These are phyloP conservation scores for Hylaea fasciaria DNA, from an alignment of 2,888 invertebrate species.

Conservation along the genomic window DNA sequence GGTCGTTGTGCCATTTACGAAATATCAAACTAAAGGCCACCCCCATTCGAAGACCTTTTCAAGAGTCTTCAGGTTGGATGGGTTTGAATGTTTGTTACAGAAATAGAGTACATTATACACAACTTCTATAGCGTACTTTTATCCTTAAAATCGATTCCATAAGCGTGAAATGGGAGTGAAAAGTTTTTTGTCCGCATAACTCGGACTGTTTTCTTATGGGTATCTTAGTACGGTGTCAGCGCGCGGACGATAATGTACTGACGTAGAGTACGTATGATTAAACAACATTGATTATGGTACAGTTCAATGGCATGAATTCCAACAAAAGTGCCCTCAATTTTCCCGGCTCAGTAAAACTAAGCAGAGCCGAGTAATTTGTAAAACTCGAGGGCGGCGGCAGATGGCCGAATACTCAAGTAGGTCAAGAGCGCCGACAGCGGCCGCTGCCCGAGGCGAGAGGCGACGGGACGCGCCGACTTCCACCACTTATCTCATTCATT, in stretches of 20 bases:
- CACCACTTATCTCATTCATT: neutral
- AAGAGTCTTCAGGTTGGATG: conserved; percentile 10
- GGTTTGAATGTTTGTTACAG: neutral
- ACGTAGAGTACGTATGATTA: no score
- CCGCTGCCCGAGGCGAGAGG: neutral
- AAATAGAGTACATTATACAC: no score
- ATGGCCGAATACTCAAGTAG: conserved; percentile 2
- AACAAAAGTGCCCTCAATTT: no score
- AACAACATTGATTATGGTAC: no score
- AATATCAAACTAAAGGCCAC: conserved; percentile 25
- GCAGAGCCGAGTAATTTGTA: neutral
- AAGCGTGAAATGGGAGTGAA: no score
- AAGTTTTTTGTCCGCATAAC: no score
- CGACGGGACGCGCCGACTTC: conserved; percentile 2
- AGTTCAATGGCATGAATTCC: neutral
- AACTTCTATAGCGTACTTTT: no score
- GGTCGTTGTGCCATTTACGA: conserved; percentile 26
- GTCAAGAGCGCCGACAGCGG: conserved; percentile 1
- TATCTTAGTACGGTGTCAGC: no score
- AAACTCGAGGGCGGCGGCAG: neutral
- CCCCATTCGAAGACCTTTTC: conserved; percentile 8
- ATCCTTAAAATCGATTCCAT: no score
- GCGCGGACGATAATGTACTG: no score
- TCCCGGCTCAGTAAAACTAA: no score
- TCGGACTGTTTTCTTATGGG: no score